phyloP scores from a whole-genome alignment of 2,888 invertebrate genomes.

The Agrotis segetum region DNA sequence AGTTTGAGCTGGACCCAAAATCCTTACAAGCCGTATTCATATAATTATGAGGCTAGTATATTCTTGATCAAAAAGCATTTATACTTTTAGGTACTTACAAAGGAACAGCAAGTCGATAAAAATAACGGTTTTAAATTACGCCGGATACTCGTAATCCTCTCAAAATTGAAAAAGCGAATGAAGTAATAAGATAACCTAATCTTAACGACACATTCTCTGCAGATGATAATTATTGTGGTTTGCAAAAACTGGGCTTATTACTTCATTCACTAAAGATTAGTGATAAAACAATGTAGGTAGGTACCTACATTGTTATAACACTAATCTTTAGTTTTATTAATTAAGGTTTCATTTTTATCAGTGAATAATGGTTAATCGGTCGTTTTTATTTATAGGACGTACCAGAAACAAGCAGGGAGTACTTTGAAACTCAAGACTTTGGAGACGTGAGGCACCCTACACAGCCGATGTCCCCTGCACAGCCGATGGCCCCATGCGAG shows the following conservation, averaged over 20 bases:
- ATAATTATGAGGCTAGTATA: constrained; percentile 73
- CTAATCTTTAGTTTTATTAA: not conserved
- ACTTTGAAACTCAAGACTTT: constrained; percentile 69
- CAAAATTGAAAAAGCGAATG: constrained; percentile 35
- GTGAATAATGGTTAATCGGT: not conserved
- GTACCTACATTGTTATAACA: constrained; percentile 9
- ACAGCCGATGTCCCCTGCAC: constrained; percentile 32
- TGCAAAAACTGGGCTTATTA: no score
- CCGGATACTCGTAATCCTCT: constrained; percentile 29
- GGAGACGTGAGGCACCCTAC: constrained; percentile 62
- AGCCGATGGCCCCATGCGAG: constrained; percentile 59
- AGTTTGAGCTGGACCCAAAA: constrained; percentile 76
- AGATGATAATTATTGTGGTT: no score
- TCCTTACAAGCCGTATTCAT: constrained; percentile 70
- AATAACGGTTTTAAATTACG: constrained; percentile 19
- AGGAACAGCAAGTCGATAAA: constrained; percentile 1
- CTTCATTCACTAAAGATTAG: no score
- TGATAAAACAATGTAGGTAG: no score
- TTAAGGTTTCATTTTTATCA: not conserved
- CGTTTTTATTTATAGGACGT: constrained; percentile 65
- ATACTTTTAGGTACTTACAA: not conserved
- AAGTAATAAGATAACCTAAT: no score
- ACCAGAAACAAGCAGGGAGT: constrained; percentile 68
- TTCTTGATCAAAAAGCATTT: not conserved
- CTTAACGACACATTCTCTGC: no score